Percentiles rank a stretch among this genome's conserved stretches.
phyloP scores from a whole-genome alignment of 2,888 invertebrate genomes.

The Crossocerus cetratus region DNA sequence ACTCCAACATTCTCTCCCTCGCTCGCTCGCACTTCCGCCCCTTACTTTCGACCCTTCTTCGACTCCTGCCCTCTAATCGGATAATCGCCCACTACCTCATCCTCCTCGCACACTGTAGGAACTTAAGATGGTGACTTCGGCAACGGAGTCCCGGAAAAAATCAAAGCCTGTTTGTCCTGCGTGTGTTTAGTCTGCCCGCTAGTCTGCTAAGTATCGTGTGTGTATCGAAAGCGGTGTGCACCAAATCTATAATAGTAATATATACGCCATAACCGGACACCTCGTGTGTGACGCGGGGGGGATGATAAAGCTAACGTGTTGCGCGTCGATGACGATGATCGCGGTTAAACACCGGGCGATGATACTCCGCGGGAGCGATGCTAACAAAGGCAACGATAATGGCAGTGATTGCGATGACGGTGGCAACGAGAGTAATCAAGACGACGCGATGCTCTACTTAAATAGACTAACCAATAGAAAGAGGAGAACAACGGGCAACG shows the following conservation, averaged over 20 bases:
- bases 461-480: conserved; percentile 24
- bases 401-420: conserved; percentile 16
- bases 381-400: conserved; percentile 10
- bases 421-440: conserved; percentile 46
- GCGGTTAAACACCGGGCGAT: neutral
- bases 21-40: conserved; percentile 14
- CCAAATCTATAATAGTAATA: conserved; percentile 22
- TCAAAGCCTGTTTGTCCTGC: conserved; percentile 45
- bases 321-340: neutral
- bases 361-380: conserved; percentile 5
- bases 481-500: conserved; percentile 26
- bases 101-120: conserved; percentile 69
- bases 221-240: conserved; percentile 26
- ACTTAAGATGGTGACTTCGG: conserved; percentile 72
- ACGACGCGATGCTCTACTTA: conserved; percentile 40
- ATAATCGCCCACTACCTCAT: conserved; percentile 63
- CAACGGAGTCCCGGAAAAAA: conserved; percentile 66
- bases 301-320: neutral
- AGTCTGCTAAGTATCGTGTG: no score
- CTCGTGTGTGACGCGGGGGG: neutral
- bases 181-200: conserved; percentile 12
- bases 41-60: conserved; percentile 27
- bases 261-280: neutral
- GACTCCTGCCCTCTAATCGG: conserved; percentile 46
- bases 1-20: neutral